phyloP scores from a whole-genome alignment of 2,113 vertebrate genomes.

The Canis aureus region DNA sequence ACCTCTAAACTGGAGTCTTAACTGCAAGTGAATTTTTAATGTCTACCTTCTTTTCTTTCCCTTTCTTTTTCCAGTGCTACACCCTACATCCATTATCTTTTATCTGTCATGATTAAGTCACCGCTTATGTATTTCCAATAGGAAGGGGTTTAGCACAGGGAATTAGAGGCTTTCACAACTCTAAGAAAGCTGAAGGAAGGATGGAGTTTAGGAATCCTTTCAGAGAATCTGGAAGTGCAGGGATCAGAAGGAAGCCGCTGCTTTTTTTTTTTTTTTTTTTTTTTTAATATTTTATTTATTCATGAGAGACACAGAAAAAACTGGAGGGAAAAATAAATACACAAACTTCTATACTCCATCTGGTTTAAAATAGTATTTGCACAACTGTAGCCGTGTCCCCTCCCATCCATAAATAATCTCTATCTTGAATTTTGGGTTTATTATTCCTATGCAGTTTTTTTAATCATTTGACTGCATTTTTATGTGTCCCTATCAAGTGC shows the following conservation, averaged over 20 bases:
- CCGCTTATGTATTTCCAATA: background rate
- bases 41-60: background rate
- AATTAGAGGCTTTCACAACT: background rate
- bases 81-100: background rate
- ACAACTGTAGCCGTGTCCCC: background rate
- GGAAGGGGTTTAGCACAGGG: background rate
- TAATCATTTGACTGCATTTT: background rate
- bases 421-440: background rate
- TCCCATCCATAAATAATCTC: background rate
- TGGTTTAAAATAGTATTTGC: background rate
- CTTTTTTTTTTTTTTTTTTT: background rate
- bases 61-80: background rate
- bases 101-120: background rate
- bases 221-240: background rate
- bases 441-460: background rate
- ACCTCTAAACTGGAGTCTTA: background rate
- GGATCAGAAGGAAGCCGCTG: background rate
- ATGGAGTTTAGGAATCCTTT: background rate
- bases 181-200: background rate
- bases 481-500: background rate
- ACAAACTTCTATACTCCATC: background rate
- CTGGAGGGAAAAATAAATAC: background rate
- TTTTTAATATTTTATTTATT: no score
- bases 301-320: background rate
- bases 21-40: background rate